These are phyloP conservation scores for Electrona antarctica DNA, from an alignment of 2,113 vertebrate species.

Conservation along the genomic window DNA sequence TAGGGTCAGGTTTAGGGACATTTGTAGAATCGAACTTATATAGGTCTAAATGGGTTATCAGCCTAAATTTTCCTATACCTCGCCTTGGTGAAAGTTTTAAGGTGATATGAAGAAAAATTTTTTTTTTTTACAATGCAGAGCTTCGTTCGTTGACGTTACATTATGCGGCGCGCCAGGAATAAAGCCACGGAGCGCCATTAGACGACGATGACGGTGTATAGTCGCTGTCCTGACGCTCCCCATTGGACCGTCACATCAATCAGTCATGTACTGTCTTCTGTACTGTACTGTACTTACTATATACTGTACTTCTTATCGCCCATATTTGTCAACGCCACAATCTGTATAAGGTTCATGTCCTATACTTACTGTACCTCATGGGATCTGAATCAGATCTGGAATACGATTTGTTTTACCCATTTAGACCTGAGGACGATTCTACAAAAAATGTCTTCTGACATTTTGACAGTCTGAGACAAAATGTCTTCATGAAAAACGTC, in stretches of 20 bases:
- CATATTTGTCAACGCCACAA: conserved; percentile 2
- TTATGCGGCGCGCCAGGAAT: conserved; percentile 15
- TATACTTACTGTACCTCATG: too few relatives aligned
- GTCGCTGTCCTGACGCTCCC: conserved; percentile 14
- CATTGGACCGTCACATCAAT: conserved; percentile 31
- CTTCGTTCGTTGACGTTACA: conserved; percentile 1
- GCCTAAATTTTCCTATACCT: conserved; percentile 29
- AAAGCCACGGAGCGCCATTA: neutral
- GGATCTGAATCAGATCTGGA: too few relatives aligned
- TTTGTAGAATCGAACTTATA: too few relatives aligned
- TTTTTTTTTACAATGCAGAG: conserved; percentile 33
- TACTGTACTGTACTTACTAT: neutral
- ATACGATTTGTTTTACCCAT: too few relatives aligned
- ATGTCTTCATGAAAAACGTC: too few relatives aligned
- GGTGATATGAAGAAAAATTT: conserved; percentile 70
- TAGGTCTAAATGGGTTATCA: too few relatives aligned
- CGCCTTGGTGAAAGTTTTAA: conserved; percentile 56
- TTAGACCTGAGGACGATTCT: too few relatives aligned
- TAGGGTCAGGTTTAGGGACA: too few relatives aligned
- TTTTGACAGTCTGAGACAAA: too few relatives aligned
- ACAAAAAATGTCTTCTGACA: too few relatives aligned
- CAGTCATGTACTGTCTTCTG: conserved; percentile 29
- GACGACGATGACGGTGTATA: neutral
- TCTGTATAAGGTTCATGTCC: too few relatives aligned
- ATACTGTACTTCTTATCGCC: conserved; percentile 1